Evolutionary conservation across 2,888 invertebrate species (phyloP), one percentile per base, ranked within the genome.

Genomic region (Apoderus coryli): DNA sequence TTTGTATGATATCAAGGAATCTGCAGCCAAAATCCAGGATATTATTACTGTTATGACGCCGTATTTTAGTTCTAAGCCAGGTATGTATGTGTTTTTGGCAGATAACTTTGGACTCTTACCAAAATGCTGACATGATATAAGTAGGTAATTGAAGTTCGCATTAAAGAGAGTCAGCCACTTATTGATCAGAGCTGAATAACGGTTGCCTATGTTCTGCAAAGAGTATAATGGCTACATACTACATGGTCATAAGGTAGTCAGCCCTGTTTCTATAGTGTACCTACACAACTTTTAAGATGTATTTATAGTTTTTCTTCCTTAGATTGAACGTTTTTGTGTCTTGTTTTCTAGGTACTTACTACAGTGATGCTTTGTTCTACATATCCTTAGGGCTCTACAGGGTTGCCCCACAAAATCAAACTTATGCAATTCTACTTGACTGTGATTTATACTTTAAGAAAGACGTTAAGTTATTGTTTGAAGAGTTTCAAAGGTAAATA

Each of bases 291-390:
- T n/a, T n/a, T n/a, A n/a, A n/a, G n/a, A n/a, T n/a, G n/a, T n/a
- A n/a, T n/a, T n/a, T n/a, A n/a, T n/a, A n/a, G n/a, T n/a, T n/a
- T n/a, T n/a, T n/a, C n/a, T n/a, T n/a, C n/a, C n/a, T n/a, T n/a
- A n/a, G n/a, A n/a, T n/a, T n/a, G n/a, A n/a, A n/a, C n/a, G n/a
- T n/a, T n/a, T n/a, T n/a, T 22, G 26, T 16, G 10, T 29, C n/a
- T 15, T 61, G 39, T 64, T 29, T 48, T 47, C 35, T 48, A 63
- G 74, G 72, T 31, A 68, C 75, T 3, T 82, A 84, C 48, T 85
- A 81, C 51, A 76, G 76, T 42, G 77, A 80, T 55, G 72, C 77
- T 2, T 56, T 84, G 13, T 85, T 84, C 57, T 84, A 77, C 51
- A 53, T 84, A 14, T 82, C 84, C 0, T 59, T 81, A 28, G 77